Evolutionary conservation across 2,888 invertebrate genomes (phyloP), one percentile per base, ranked within the genome.

Genomic region (Pandemis corylana): DNA sequence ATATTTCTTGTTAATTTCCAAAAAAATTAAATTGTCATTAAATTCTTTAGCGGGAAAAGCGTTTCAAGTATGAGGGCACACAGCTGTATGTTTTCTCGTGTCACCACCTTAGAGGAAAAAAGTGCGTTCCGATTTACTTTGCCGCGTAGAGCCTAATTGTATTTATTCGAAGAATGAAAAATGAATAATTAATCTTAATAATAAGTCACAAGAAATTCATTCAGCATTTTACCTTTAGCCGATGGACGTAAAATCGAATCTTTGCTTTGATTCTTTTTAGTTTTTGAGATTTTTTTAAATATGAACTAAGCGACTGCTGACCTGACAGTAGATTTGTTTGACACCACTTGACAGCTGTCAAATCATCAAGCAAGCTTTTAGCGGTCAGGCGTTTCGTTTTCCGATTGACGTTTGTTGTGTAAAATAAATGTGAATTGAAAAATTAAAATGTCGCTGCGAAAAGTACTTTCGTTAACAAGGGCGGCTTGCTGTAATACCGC

Each of bases 401-500:
- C 63, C 67, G 75, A 69, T 72, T 82, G 82, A 82, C 82, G 79
- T 82, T 83, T 83, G 78, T 84, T 85, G 81, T 76, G 68, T 76
- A 70, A 75, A 75, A 75, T 76, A 68, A 82, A 83, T 84, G 87
- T 86, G 83, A 87, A 87, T 86, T 77, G 59, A 82, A 84, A 83
- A 78, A 78, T 81, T 81, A 82, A 85, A 85, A 94, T 94, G 94
- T 90, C 91, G 84, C 84, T 94, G 53, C 89, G 89, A 85, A 94
- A 92, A 89, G 86, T 88, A 80, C 82, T 93, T 79, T 89, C 85
- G 82, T 80, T 92, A 79, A 87, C 91, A 71, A 90, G 86, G 85
- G 84, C 87, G 68, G 82, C 87, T 68, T 92, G 87, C 83, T 88
- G 87, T 84, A 90, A 86, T 79, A 82, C 85, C 69, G 76, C 84